Base-by-base conservation (phyloP, 2,888 invertebrate genomes). In the Calameuta pallipes region DNA sequence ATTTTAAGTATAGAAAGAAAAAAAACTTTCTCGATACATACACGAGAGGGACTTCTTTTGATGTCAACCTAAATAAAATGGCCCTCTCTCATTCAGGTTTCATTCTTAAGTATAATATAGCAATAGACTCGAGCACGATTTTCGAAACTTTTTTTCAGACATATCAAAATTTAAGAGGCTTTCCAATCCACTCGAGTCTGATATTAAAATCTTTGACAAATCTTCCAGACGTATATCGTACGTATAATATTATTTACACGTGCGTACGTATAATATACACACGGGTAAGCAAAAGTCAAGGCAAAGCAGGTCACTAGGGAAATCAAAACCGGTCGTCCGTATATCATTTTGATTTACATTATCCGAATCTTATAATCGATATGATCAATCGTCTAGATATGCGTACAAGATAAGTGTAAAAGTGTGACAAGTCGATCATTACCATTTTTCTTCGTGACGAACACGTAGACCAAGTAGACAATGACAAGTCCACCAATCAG, bases 401-500 rank as follows among this genome's bases (percentile, higher is more conserved):
- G 23, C 56, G 56, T 56, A 23, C 23, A 56, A 56, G 56, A 23
- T 56, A 56, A 56, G 23, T 56, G 2, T 56, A 75, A 15, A 9
- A 56, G 9, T 56, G 23, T 56, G 23, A 23, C 56, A 9, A 56
- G 56, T 56, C 23, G 56, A 75, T 35, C 73, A 78, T 81, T 90
- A 91, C 91, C 91, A 89, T 91, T 78, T 82, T 85, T 86, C 76
- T 81, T 86, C 77, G 80, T 81, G 82, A 89, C 68, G 76, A 89
- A 83, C 73, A 90, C 80, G 85, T 91, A 91, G 84, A 90, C 80
- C 78, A 90, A 82, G 84, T 88, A 91, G 80, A 84, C 84, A 82
- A 91, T 80, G 85, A 90, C 85, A 75, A 90, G 81, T 75, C 90
- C 90, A 76, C 90, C 90, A 81, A 91, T 87, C 81, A 91, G 81